A percentile compares a stretch with the other conserved stretches of the same genome.
Conservation (phyloP, 2,797 vertebrate genomes). For the Sebastes diaconus region DNA sequence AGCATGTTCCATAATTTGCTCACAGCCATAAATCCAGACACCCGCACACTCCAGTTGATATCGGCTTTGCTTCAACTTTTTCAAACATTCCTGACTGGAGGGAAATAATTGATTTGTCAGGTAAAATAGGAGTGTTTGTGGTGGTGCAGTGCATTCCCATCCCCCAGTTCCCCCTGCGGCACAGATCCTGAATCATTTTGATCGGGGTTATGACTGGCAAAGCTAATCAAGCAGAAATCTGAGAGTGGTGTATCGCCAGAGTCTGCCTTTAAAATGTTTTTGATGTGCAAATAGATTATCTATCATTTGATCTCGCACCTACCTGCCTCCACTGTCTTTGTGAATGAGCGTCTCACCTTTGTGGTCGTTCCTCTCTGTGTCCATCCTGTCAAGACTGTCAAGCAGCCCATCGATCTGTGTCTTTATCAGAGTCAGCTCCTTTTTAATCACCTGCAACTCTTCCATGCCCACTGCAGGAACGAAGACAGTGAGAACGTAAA, state of each 20-base stretch:
- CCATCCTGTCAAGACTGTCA: conserved; percentile 86
- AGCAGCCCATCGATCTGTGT: conserved; percentile 87
- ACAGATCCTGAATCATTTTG: conserved; percentile 50
- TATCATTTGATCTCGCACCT: conserved; percentile 40
- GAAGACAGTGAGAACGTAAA: conserved; percentile 6
- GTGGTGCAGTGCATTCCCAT: conserved; percentile 22
- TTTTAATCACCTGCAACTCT: conserved; percentile 86
- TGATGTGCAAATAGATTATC: conserved; percentile 62
- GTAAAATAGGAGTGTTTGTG: conserved; percentile 23
- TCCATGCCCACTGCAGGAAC: conserved; percentile 82
- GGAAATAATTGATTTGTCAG: conserved; percentile 61
- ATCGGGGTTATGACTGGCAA: conserved; percentile 48
- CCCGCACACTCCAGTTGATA: background rate
- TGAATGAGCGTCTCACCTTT: conserved; percentile 78
- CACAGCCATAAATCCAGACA: conserved; percentile 17
- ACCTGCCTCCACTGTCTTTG: conserved; percentile 49
- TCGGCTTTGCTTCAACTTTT: conserved; percentile 27
- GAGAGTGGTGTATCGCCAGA: conserved; percentile 27
- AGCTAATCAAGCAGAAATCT: conserved; percentile 64
- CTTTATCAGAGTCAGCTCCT: conserved; percentile 87
- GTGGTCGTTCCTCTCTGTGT: conserved; percentile 81
- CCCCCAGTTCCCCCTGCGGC: conserved; percentile 3
- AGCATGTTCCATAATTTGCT: conserved; percentile 29
- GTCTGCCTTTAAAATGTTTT: conserved; percentile 52
- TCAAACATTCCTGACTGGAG: conserved; percentile 27